A percentile compares a stretch with the other conserved stretches of the same genome.
phyloP scores from a whole-genome alignment of 2,888 invertebrate species.

The Xestia ashworthii region DNA sequence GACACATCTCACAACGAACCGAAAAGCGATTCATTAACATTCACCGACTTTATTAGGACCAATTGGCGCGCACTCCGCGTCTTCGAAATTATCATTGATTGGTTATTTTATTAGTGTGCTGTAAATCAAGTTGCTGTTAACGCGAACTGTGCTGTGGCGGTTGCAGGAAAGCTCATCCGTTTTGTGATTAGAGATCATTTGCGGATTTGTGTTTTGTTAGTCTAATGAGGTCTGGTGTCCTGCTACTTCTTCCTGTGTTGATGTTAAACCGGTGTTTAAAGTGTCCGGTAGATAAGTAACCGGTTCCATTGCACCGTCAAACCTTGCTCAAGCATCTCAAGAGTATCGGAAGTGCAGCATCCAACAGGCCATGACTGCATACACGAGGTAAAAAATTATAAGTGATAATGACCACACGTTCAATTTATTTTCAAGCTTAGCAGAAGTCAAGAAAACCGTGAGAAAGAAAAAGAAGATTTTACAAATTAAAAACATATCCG shows the following conservation, averaged over 20 bases:
- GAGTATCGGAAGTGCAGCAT: not conserved
- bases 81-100: constrained; percentile 75
- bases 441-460: constrained; percentile 12
- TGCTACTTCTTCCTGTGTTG: not conserved
- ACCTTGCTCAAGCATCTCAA: not conserved
- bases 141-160: constrained; percentile 47
- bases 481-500: not conserved
- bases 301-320: not conserved
- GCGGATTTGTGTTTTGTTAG: constrained; percentile 26
- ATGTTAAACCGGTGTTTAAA: not conserved
- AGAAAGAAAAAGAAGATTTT: constrained; percentile 27
- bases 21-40: constrained; percentile 89
- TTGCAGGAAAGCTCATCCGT: constrained; percentile 31
- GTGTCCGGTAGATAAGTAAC: not conserved
- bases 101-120: constrained; percentile 71
- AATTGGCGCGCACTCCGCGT: constrained; percentile 80
- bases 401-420: constrained; percentile 14
- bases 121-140: constrained; percentile 62
- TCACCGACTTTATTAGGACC: constrained; percentile 88
- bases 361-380: not conserved
- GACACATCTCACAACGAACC: constrained; percentile 87
- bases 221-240: constrained; percentile 1
- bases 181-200: constrained; percentile 28
- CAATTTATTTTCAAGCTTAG: constrained; percentile 6
- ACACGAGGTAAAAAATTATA: not conserved